Evolutionary conservation across 2,888 invertebrate genomes (phyloP).

Genomic region (Xestobium rufovillosum): DNA sequence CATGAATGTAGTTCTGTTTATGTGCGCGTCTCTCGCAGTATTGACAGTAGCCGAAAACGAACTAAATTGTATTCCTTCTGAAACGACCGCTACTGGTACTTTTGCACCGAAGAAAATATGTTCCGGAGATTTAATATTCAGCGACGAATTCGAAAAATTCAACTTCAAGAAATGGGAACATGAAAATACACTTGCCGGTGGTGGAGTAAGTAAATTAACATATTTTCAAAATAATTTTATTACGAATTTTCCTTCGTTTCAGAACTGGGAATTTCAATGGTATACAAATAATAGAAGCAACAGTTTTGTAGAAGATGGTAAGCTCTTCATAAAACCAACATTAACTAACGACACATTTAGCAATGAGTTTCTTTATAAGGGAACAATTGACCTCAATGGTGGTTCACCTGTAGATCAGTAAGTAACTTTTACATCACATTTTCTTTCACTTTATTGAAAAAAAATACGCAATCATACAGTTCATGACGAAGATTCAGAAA

Average conservation of each 20-base stretch:
- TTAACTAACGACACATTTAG: constrained; percentile 50
- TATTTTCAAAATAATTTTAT: constrained; percentile 11
- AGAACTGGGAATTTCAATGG: constrained; percentile 68
- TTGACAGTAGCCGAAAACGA: neutral
- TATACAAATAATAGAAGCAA: constrained; percentile 61
- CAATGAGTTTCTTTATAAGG: constrained; percentile 47
- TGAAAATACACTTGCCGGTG: constrained; percentile 56
- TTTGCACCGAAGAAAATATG: constrained; percentile 35
- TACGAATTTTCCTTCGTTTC: constrained; percentile 25
- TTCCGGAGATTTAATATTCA: constrained; percentile 54
- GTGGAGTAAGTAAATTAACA: constrained; percentile 47
- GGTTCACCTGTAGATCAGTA: too few species aligned
- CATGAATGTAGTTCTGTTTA: neutral
- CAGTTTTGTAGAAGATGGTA: constrained; percentile 52
- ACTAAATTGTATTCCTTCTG: constrained; percentile 9
- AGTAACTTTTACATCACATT: too few species aligned
- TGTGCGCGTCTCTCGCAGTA: neutral
- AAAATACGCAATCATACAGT: too few species aligned
- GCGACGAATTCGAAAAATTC: constrained; percentile 53
- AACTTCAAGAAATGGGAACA: constrained; percentile 57
- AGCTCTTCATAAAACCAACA: constrained; percentile 55
- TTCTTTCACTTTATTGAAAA: too few species aligned
- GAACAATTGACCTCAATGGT: constrained; percentile 50
- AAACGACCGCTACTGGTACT: constrained; percentile 10
- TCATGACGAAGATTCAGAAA: too few species aligned